A percentile compares a stretch with the other conserved stretches of the same genome.
Evolutionary conservation across 23 tunicate genomes (phyloP).

Genomic region (Trididemnum clinides): DNA sequence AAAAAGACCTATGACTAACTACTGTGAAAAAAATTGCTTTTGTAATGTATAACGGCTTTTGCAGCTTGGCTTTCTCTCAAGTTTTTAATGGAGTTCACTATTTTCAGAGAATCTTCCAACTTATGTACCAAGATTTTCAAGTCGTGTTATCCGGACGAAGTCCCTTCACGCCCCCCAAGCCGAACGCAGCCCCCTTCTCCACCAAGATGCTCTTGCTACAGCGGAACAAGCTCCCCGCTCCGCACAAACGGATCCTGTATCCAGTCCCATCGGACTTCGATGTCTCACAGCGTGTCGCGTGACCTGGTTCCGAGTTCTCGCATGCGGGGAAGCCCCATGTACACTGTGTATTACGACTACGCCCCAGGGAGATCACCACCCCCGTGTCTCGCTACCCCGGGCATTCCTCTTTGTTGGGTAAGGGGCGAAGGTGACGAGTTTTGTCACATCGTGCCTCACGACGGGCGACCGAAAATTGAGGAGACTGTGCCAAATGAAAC

Average conservation of each 20-base stretch:
- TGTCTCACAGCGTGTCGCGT: slow-evolving; percentile 7
- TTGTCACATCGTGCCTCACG: slow-evolving; percentile 54
- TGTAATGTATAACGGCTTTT: no score
- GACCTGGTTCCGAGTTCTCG: background rate
- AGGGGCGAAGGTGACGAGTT: slow-evolving; percentile 64
- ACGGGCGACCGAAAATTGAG: slow-evolving; percentile 2
- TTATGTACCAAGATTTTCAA: slow-evolving; percentile 3
- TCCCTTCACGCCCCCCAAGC: background rate
- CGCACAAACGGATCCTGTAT: background rate
- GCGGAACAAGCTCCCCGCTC: slow-evolving; percentile 28
- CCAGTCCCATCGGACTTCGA: slow-evolving; percentile 14
- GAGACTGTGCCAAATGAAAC: slow-evolving; percentile 2
- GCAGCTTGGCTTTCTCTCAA: no score
- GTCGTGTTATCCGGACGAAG: background rate
- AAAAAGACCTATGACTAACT: no score
- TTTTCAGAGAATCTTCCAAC: background rate
- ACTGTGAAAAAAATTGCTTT: no score
- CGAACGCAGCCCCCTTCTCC: background rate
- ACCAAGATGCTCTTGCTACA: slow-evolving; percentile 33
- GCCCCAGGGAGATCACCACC: background rate
- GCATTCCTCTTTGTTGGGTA: slow-evolving; percentile 55
- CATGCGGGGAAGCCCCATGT: slow-evolving; percentile 15
- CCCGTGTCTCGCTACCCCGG: slow-evolving; percentile 5
- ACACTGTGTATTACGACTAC: slow-evolving; percentile 19
- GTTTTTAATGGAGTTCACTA: no score